These are phyloP conservation scores for Clivina fossor DNA, from an alignment of 2,888 invertebrate species.

Conservation along the genomic window DNA sequence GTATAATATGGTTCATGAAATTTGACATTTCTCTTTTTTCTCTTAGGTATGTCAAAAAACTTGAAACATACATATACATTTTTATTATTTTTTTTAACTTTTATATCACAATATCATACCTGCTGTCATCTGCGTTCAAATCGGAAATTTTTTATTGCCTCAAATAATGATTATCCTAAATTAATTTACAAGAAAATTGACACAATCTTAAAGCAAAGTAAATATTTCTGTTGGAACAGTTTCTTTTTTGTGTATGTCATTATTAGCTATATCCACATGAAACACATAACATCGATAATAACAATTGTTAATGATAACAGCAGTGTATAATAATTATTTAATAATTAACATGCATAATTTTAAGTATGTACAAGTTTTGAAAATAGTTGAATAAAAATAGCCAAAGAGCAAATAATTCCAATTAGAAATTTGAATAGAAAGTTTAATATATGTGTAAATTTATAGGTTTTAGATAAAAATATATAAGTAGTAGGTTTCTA, in stretches of 20 bases:
- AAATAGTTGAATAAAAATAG: too few relatives aligned
- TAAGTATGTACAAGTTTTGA: conserved; percentile 12
- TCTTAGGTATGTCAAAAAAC: neutral
- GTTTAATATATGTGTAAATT: too few relatives aligned
- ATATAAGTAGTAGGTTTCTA: too few relatives aligned
- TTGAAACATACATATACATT: conserved; percentile 6
- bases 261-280: too few relatives aligned
- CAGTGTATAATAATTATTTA: conserved; percentile 18
- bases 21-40: too few relatives aligned
- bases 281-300: neutral
- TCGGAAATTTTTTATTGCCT: neutral
- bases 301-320: conserved; percentile 7
- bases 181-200: neutral
- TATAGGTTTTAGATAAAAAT: too few relatives aligned
- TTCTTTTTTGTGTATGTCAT: too few relatives aligned
- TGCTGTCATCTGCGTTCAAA: conserved; percentile 17
- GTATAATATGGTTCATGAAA: conserved; percentile 18
- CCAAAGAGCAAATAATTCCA: too few relatives aligned
- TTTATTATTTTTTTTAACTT: too few relatives aligned
- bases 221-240: neutral
- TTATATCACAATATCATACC: conserved; percentile 18
- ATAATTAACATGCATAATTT: conserved; percentile 22
- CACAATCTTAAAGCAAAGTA: neutral
- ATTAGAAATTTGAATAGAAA: too few relatives aligned
- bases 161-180: too few relatives aligned